phyloP scores from a whole-genome alignment of 2,113 vertebrate species.

The Sinosuthora webbiana region DNA sequence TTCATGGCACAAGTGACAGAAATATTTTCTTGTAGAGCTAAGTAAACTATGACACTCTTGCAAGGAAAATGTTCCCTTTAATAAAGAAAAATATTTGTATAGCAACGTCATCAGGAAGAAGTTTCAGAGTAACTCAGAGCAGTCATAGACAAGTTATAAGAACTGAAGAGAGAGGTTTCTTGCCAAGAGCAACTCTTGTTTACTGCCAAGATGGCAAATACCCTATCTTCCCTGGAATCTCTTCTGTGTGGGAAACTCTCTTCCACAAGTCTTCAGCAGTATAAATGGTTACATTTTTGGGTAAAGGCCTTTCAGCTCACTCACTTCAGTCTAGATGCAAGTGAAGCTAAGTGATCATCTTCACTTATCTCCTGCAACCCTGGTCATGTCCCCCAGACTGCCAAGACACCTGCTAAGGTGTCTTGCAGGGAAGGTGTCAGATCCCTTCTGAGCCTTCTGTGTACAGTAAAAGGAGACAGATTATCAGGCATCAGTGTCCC shows the following conservation, averaged over 20 bases:
- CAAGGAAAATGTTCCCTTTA: constrained; percentile 10
- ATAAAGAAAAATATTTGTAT: constrained; percentile 47
- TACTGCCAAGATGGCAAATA: constrained; percentile 30
- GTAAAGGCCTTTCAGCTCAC: background rate
- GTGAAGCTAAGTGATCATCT: background rate
- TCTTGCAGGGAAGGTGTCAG: background rate
- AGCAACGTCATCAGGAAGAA: background rate
- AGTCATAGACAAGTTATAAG: background rate
- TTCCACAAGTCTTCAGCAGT: background rate
- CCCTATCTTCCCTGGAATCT: constrained; percentile 8
- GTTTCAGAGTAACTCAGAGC: constrained; percentile 7
- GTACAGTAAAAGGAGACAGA: background rate
- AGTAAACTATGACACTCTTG: background rate
- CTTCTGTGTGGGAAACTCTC: constrained; percentile 11
- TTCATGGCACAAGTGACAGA: background rate
- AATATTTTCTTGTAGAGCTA: background rate
- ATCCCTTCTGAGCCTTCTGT: background rate
- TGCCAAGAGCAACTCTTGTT: constrained; percentile 18
- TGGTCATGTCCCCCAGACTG: background rate
- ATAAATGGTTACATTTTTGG: background rate
- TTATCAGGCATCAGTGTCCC: background rate
- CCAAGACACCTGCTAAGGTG: background rate
- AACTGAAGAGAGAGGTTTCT: background rate
- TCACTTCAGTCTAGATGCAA: background rate
- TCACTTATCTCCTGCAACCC: background rate